Percentiles rank a stretch among this genome's conserved stretches.
Evolutionary conservation across 2,888 invertebrate genomes (phyloP).

Genomic region (Atethmia centrago): DNA sequence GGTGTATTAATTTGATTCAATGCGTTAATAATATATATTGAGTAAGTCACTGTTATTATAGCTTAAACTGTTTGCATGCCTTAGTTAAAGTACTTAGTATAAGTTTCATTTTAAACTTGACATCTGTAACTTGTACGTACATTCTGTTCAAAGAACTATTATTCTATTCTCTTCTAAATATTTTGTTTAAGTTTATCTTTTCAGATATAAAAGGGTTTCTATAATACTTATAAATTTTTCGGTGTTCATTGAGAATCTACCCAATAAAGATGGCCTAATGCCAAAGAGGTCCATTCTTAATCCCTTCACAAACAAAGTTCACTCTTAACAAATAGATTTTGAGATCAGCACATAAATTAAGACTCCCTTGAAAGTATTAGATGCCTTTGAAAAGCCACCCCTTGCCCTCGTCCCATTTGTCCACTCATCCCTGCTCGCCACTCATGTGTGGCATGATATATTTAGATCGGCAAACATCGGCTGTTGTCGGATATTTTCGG

Average conservation of each 20-base stretch:
- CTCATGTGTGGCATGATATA: conserved; percentile 53
- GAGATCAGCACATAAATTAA: conserved; percentile 49
- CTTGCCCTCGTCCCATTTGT: conserved; percentile 55
- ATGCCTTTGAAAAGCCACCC: conserved; percentile 54
- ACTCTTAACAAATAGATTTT: conserved; percentile 24
- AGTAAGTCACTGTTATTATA: too few species aligned
- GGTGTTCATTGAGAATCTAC: background rate
- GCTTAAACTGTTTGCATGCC: too few species aligned
- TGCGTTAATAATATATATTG: too few species aligned
- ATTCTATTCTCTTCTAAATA: too few species aligned
- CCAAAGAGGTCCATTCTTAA: background rate
- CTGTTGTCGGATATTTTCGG: conserved; percentile 42
- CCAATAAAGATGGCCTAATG: conserved; percentile 1
- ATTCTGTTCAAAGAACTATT: too few species aligned
- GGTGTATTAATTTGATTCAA: too few species aligned
- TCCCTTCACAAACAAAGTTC: conserved; percentile 25
- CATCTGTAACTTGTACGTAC: too few species aligned
- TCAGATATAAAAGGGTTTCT: background rate
- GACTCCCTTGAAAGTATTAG: conserved; percentile 47
- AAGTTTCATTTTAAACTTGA: too few species aligned
- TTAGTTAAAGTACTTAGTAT: too few species aligned
- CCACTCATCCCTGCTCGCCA: conserved; percentile 53
- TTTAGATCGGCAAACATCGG: conserved; percentile 54
- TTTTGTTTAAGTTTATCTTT: background rate
- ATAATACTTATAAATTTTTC: background rate